These are phyloP conservation scores for Mactromeris polynyma DNA, from an alignment of 2,888 invertebrate species.

Conservation along the genomic window DNA sequence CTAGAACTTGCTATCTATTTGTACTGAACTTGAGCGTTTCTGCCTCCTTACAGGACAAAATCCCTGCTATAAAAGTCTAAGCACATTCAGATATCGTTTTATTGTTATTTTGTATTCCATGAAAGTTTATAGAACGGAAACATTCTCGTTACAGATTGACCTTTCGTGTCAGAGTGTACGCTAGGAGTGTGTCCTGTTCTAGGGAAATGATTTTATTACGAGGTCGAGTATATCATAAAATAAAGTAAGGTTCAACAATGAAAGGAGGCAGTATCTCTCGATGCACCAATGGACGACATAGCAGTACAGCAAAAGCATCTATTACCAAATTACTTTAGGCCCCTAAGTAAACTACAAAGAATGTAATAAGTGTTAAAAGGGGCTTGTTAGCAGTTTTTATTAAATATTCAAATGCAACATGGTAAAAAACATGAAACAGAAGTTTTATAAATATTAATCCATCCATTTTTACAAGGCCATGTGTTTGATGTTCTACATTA, in stretches of 20 bases:
- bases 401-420: no score
- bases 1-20: not conserved
- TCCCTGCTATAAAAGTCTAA: not conserved
- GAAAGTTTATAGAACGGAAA: not conserved
- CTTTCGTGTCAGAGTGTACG: not conserved
- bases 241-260: not conserved
- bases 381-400: no score
- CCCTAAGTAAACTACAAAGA: no score
- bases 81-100: not conserved
- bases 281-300: not conserved
- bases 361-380: no score
- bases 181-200: not conserved
- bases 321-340: no score
- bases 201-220: not conserved
- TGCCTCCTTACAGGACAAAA: conserved; percentile 3
- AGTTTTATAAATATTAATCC: no score
- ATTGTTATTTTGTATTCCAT: not conserved
- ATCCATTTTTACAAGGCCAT: no score
- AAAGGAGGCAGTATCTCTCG: not conserved
- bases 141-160: not conserved
- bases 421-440: no score
- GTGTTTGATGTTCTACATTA: no score
- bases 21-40: not conserved
- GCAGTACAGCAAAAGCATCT: no score
- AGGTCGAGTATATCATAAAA: not conserved